A percentile compares a stretch with the other conserved stretches of the same genome.
These are phyloP conservation scores for Peromyscus melanophrys DNA, from an alignment of 2,797 vertebrate species.

Conservation along the genomic window DNA sequence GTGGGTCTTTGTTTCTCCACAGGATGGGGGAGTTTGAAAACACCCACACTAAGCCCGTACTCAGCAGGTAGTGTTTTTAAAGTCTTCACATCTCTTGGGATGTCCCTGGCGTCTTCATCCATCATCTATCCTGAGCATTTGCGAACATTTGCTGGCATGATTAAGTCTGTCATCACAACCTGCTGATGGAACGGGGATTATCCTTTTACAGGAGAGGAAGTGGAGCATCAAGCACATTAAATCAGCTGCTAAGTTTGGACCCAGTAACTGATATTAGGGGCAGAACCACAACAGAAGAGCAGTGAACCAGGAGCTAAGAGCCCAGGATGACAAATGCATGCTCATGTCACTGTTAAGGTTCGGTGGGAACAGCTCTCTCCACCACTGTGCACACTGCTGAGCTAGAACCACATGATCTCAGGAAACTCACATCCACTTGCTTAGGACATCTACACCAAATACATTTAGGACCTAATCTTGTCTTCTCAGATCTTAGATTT, in stretches of 20 bases:
- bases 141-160: neutral
- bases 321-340: neutral
- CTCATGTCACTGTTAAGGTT: neutral
- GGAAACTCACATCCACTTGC: neutral
- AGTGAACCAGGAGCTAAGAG: neutral
- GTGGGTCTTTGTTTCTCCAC: neutral
- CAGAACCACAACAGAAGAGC: neutral
- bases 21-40: neutral
- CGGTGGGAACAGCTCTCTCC: neutral
- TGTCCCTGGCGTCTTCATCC: neutral
- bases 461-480: neutral
- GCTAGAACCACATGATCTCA: neutral
- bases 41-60: neutral
- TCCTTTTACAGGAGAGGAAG: neutral
- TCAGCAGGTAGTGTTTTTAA: conserved; percentile 8
- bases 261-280: neutral
- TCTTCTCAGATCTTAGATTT: conserved; percentile 10
- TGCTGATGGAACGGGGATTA: neutral
- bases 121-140: neutral
- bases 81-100: neutral
- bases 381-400: no score
- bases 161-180: neutral
- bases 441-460: neutral
- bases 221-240: neutral
- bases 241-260: neutral